Evolutionary conservation across 2,888 invertebrate genomes (phyloP).

Genomic region (Macrophya annulata): DNA sequence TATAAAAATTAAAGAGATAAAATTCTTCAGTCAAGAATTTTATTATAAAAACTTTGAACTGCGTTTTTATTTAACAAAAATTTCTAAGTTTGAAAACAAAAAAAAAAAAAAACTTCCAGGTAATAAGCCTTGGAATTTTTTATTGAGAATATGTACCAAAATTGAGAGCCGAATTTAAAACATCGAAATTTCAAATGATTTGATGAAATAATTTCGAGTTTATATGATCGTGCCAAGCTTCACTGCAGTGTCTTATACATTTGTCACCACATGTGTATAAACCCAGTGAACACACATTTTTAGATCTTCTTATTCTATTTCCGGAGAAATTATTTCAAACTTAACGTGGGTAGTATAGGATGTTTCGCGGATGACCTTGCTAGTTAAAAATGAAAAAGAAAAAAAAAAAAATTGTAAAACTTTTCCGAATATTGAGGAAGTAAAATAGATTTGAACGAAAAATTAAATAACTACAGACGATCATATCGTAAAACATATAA

Average conservation of each 20-base stretch:
- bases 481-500: not conserved
- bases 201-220: not conserved
- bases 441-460: not conserved
- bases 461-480: not conserved
- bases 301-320: not conserved
- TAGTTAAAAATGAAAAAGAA: not conserved
- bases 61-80: not conserved
- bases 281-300: not conserved
- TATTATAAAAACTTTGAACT: not conserved
- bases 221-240: not conserved
- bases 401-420: not conserved
- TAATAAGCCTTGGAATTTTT: not conserved
- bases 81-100: too few relatives aligned
- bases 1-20: not conserved
- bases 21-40: not conserved
- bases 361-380: not conserved
- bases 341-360: constrained; percentile 6
- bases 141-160: not conserved
- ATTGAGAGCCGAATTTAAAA: not conserved
- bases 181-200: not conserved
- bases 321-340: constrained; percentile 19
- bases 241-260: not conserved
- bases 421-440: not conserved
- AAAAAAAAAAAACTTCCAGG: too few relatives aligned
- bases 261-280: not conserved